Evolutionary conservation across 2,888 invertebrate species (phyloP).

Genomic region (Acrobasis consociella): DNA sequence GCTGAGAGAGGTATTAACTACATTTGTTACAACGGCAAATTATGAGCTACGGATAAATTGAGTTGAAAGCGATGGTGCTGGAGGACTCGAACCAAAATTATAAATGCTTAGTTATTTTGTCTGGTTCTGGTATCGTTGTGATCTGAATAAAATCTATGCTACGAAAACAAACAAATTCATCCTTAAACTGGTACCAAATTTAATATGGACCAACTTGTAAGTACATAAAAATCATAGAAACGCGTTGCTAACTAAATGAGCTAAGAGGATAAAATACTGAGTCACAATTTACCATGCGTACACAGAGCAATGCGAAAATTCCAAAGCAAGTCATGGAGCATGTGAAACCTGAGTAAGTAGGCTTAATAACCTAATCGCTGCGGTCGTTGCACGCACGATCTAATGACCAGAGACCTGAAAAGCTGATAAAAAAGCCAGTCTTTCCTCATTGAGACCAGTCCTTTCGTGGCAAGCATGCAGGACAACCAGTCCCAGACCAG

Average conservation of each 20-base stretch:
- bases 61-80: background rate
- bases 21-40: slow-evolving; percentile 6
- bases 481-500: slow-evolving; percentile 65
- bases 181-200: too few relatives aligned
- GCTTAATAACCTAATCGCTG: slow-evolving; percentile 28
- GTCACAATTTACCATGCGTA: slow-evolving; percentile 2
- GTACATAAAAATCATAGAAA: too few relatives aligned
- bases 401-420: slow-evolving; percentile 28
- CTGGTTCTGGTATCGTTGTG: background rate
- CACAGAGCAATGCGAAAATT: slow-evolving; percentile 8
- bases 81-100: background rate
- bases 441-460: slow-evolving; percentile 67
- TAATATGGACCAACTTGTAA: too few relatives aligned
- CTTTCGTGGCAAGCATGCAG: slow-evolving; percentile 75
- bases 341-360: slow-evolving; percentile 17
- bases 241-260: slow-evolving; percentile 2
- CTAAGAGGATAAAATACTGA: slow-evolving; percentile 10
- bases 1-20: background rate
- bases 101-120: background rate
- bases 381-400: slow-evolving; percentile 29
- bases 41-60: background rate
- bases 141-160: background rate
- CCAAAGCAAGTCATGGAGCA: slow-evolving; percentile 12
- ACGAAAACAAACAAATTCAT: too few relatives aligned
- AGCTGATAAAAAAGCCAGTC: slow-evolving; percentile 13